A percentile compares a stretch with the other conserved stretches of the same genome.
phyloP scores from a whole-genome alignment of 1,140 invertebrate species.

The Microplitis demolitor region DNA sequence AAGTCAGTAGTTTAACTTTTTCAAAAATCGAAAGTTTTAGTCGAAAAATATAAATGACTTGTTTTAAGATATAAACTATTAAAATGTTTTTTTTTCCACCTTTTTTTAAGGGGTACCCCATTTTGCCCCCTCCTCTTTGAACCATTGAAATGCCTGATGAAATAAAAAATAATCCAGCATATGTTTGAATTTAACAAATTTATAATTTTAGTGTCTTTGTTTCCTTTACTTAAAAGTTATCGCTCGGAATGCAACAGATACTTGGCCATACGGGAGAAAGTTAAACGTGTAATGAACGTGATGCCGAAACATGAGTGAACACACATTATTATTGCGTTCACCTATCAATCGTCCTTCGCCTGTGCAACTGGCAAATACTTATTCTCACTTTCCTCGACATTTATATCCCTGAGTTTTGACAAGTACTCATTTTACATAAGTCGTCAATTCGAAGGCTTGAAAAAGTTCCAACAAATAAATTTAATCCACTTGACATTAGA shows the following conservation, averaged over 20 bases:
- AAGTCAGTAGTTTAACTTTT: no score
- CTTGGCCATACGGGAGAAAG: slow-evolving; percentile 27
- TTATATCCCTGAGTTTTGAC: neutral
- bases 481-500: no score
- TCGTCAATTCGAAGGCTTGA: no score
- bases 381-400: neutral
- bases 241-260: slow-evolving; percentile 4
- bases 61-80: no score
- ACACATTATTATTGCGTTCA: slow-evolving; percentile 30
- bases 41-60: no score
- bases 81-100: no score
- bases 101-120: no score
- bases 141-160: neutral
- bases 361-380: slow-evolving; percentile 8
- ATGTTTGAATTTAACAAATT: neutral
- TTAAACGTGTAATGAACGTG: slow-evolving; percentile 7
- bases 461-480: no score
- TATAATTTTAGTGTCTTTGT: neutral
- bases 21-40: no score
- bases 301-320: slow-evolving; percentile 18
- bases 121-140: no score
- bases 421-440: no score
- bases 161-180: neutral
- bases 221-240: neutral
- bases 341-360: slow-evolving; percentile 32